phyloP scores from a whole-genome alignment of 2,888 invertebrate species.

The Hyles lineata region DNA sequence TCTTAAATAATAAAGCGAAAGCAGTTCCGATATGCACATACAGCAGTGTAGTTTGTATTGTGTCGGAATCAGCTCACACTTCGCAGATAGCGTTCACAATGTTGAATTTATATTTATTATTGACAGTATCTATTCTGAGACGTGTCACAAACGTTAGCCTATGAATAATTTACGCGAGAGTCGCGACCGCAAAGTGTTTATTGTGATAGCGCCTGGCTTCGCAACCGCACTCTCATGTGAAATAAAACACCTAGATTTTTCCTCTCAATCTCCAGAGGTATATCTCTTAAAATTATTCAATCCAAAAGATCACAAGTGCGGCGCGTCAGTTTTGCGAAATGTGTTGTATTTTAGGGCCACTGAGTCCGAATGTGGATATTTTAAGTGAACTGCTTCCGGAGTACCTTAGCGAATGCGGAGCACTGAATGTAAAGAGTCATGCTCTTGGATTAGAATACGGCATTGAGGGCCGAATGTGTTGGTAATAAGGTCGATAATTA shows the following conservation, averaged over 20 bases:
- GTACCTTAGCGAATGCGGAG: conserved; percentile 51
- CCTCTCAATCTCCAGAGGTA: conserved; percentile 73
- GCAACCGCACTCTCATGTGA: conserved; percentile 74
- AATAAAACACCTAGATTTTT: conserved; percentile 83
- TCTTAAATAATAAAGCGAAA: neutral
- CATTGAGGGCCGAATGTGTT: conserved; percentile 60
- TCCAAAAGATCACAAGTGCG: conserved; percentile 59
- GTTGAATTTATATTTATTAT: conserved; percentile 37
- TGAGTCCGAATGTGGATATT: conserved; percentile 57
- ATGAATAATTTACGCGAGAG: conserved; percentile 75
- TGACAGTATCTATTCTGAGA: conserved; percentile 62
- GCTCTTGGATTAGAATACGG: conserved; percentile 54
- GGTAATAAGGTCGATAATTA: conserved; percentile 68
- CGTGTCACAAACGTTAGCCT: conserved; percentile 66
- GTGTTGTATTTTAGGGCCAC: conserved; percentile 60
- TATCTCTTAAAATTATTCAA: conserved; percentile 49
- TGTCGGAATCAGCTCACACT: neutral
- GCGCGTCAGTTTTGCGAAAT: conserved; percentile 52
- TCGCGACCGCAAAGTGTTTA: conserved; percentile 76
- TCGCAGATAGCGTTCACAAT: neutral
- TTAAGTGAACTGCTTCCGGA: conserved; percentile 57
- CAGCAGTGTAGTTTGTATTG: neutral
- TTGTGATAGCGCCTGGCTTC: conserved; percentile 76
- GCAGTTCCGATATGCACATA: neutral
- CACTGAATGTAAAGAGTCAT: conserved; percentile 62